These are phyloP conservation scores for Phyto melanocephala DNA, from an alignment of 2,888 invertebrate species.

Conservation along the genomic window DNA sequence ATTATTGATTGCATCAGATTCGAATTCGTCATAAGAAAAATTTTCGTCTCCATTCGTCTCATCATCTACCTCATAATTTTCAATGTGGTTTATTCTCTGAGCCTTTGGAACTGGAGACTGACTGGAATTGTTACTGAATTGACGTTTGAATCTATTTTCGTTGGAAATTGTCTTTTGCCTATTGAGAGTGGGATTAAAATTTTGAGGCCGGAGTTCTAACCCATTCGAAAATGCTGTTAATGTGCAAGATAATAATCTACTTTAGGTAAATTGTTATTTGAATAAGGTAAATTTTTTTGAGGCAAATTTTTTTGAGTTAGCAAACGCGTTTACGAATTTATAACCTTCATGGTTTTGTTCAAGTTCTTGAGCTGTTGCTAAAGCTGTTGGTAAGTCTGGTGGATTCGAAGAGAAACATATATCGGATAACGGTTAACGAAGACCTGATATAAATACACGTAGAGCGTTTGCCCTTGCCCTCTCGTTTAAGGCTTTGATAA, in stretches of 20 bases:
- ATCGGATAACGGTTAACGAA: slow-evolving; percentile 38
- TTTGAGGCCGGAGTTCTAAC: not conserved
- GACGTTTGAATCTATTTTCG: not conserved
- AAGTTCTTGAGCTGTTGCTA: slow-evolving; percentile 55
- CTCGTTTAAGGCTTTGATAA: slow-evolving; percentile 35
- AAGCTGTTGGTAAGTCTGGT: slow-evolving; percentile 36
- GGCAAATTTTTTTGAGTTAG: not conserved
- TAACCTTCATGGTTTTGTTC: slow-evolving; percentile 47
- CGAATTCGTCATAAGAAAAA: not conserved
- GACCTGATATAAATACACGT: slow-evolving; percentile 36
- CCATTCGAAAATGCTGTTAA: not conserved
- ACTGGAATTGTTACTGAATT: not conserved
- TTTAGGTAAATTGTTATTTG: not conserved
- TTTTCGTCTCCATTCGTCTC: not conserved
- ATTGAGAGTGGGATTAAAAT: not conserved
- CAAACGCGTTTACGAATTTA: slow-evolving; percentile 29
- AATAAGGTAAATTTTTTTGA: not conserved
- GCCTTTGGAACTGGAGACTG: slow-evolving; percentile 19
- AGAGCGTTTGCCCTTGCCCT: slow-evolving; percentile 44
- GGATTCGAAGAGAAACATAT: slow-evolving; percentile 49
- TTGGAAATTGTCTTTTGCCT: not conserved
- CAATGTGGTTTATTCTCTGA: slow-evolving; percentile 19
- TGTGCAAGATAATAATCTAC: not conserved
- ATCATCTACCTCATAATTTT: too few species aligned
- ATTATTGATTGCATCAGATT: not conserved